Percentiles rank a stretch among this genome's conserved stretches.
Conservation (phyloP, 2,888 invertebrate species). For the Dicranocentrus wangi region DNA sequence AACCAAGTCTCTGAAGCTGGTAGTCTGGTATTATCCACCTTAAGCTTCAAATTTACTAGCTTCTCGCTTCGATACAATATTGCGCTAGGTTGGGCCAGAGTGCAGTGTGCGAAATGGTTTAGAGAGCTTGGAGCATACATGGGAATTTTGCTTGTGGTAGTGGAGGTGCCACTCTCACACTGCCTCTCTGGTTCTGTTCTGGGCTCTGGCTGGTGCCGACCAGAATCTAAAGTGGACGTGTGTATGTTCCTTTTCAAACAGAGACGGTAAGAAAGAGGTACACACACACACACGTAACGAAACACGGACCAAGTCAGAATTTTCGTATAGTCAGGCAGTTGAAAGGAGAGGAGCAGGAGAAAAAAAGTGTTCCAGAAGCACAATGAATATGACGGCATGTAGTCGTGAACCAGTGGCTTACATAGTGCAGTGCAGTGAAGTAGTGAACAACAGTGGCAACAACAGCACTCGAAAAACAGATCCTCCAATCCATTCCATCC, state of each 20-base stretch:
- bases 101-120: background rate
- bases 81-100: background rate
- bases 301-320: constrained; percentile 11
- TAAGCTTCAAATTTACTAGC: background rate
- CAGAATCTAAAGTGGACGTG: constrained; percentile 1
- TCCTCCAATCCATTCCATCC: constrained; percentile 51
- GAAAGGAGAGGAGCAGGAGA: background rate
- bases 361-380: constrained; percentile 3
- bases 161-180: constrained; percentile 27
- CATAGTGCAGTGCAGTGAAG: constrained; percentile 22
- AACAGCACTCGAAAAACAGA: constrained; percentile 46
- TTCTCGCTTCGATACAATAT: background rate
- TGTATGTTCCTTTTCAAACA: no score
- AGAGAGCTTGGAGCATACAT: constrained; percentile 19
- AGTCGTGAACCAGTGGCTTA: constrained; percentile 1
- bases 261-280: constrained; percentile 34
- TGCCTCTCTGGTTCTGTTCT: constrained; percentile 21
- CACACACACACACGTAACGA: background rate
- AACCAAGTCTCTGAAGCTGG: background rate
- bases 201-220: constrained; percentile 35
- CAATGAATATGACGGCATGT: background rate
- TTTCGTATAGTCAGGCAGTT: background rate
- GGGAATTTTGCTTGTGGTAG: constrained; percentile 40
- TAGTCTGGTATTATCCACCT: background rate
- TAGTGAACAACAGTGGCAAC: constrained; percentile 10